A percentile compares a stretch with the other conserved stretches of the same genome.
phyloP scores from a whole-genome alignment of 2,113 vertebrate species.

The Ictidomys tridecemlineatus region DNA sequence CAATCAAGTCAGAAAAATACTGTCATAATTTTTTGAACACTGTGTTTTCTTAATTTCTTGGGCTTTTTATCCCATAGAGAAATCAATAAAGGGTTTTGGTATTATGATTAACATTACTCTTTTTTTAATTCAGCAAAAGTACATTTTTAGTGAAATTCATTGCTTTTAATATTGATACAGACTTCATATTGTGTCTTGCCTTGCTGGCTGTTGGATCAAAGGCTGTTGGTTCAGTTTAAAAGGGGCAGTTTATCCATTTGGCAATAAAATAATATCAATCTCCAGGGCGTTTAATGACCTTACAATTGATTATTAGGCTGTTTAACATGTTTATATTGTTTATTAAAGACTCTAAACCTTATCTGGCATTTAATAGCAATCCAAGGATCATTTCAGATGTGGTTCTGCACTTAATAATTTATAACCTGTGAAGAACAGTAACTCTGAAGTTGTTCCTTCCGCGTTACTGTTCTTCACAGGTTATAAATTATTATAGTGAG shows the following conservation, averaged over 20 bases:
- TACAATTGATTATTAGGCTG: not conserved
- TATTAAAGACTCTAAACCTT: not conserved
- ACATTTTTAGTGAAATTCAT: not conserved
- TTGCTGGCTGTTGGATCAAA: not conserved
- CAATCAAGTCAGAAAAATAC: not conserved
- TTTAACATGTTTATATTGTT: conserved; percentile 5
- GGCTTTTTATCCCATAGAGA: not conserved
- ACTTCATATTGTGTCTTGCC: not conserved
- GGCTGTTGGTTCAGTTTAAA: not conserved
- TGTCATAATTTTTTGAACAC: not conserved
- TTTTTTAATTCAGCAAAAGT: not conserved
- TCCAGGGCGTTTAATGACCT: not conserved
- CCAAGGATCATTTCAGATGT: not conserved
- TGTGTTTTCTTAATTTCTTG: not conserved
- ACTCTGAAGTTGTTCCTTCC: not conserved
- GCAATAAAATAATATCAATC: not conserved
- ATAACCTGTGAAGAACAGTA: not conserved
- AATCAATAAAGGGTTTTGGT: conserved; percentile 19
- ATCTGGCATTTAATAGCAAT: not conserved
- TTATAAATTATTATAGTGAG: not conserved
- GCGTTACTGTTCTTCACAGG: too few relatives aligned
- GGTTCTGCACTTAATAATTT: not conserved
- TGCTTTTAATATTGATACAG: conserved; percentile 11
- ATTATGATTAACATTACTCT: conserved; percentile 27
- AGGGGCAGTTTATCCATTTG: not conserved